Base-by-base conservation (phyloP, 1,140 invertebrate genomes). In the Psix sp. region DNA sequence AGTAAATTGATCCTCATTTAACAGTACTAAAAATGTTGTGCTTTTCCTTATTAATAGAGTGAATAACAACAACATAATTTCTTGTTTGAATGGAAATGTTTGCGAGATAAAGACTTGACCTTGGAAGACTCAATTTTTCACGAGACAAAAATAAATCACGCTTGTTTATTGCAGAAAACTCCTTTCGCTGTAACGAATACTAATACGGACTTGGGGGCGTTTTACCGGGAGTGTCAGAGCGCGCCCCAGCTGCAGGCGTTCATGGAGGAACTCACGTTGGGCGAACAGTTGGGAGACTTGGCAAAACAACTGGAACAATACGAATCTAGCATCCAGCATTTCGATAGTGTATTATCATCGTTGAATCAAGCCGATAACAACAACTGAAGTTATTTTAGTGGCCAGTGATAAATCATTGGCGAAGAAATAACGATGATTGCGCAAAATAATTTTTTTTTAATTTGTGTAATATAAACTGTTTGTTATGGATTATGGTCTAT, bases 161-260 rank as follows among this genome's bases (percentile, higher is more conserved):
- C 9, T 24, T 42, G 5, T 31, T 36, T 68, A 57, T 88, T 87
- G n/a, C 80, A 90, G 89, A 90, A 89, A 87, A 88, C 89, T 31
- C 90, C 90, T 5, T 91, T 91, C 65, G 90, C 90, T 17, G 87
- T 83, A 16, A 86, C 84, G 13, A 90, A 88, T 65, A 87, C 87
- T n/a, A 85, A 88, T 51, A 88, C 88, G 51, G 94, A 95, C 82
- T 86, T 95, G 49, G 92, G 92, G 26, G 89, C 90, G 49, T 95
- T 95, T 85, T 94, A 93, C 84, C 87, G 91, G 3, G 93, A 94
- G 76, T 95, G 93, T 84, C 92, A 94, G 83, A 90, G 89, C 77
- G 93, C 94, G 4, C 93, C 93, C 0, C 90, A 90, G 21, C 84
- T 94, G 18, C 88, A 91, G 26, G 89, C 90, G 9, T 92, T 91